Percentiles rank a stretch among this genome's conserved stretches.
phyloP scores from a whole-genome alignment of 1,140 invertebrate species.

The Trichogramma pretiosum region DNA sequence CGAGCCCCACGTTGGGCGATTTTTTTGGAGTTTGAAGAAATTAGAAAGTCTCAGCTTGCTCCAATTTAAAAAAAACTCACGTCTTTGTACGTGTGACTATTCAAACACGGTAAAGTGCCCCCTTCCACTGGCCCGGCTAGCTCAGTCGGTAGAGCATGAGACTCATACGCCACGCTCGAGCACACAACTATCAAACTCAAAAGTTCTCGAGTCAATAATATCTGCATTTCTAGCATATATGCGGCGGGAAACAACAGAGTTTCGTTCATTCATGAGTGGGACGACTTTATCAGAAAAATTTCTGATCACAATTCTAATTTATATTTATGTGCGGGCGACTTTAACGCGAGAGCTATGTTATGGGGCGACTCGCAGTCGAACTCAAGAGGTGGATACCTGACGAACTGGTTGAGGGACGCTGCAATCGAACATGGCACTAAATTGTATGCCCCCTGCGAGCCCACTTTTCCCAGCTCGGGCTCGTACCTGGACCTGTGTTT shows the following conservation, averaged over 20 bases:
- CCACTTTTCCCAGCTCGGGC: conserved; percentile 9
- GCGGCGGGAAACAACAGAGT: not conserved
- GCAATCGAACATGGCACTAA: not conserved
- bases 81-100: too few relatives aligned
- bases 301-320: conserved; percentile 7
- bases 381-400: conserved; percentile 3
- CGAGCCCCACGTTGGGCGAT: conserved; percentile 54
- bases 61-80: too few relatives aligned
- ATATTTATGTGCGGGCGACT: conserved; percentile 22
- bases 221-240: not conserved
- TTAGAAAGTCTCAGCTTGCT: too few relatives aligned
- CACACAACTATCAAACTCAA: too few relatives aligned
- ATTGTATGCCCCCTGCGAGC: conserved; percentile 7
- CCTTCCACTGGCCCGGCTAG: conserved; percentile 71
- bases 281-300: conserved; percentile 19
- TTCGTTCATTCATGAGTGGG: conserved; percentile 15
- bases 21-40: too few relatives aligned
- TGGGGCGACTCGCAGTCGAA: conserved; percentile 17
- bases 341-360: conserved; percentile 18
- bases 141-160: conserved; percentile 72
- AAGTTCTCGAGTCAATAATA: too few relatives aligned
- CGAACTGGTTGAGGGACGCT: conserved; percentile 11
- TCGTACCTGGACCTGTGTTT: conserved; percentile 13
- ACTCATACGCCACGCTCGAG: too few relatives aligned
- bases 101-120: too few relatives aligned